phyloP scores from a whole-genome alignment of 2,888 invertebrate genomes.

The Callosobruchus maculatus region DNA sequence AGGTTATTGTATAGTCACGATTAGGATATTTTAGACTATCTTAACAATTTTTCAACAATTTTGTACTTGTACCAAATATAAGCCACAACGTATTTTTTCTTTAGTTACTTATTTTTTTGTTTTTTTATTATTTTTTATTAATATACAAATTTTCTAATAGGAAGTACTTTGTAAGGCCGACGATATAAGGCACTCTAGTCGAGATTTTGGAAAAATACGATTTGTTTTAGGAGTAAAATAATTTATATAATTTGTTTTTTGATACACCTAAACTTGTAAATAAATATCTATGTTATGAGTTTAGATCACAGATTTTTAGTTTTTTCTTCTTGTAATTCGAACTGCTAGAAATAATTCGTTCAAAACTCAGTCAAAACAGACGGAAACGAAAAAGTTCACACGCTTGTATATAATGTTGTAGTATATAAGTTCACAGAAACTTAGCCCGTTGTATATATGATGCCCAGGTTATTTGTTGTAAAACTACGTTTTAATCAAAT shows the following conservation, averaged over 20 bases:
- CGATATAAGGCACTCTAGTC: constrained; percentile 50
- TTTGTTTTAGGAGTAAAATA: constrained; percentile 33
- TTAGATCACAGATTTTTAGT: constrained; percentile 43
- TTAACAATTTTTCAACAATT: constrained; percentile 36
- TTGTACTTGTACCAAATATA: constrained; percentile 41
- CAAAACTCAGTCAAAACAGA: constrained; percentile 21
- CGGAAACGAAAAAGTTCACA: constrained; percentile 22
- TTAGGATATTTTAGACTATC: constrained; percentile 26
- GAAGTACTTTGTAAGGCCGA: constrained; percentile 46
- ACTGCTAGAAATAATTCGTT: constrained; percentile 23
- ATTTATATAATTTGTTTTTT: constrained; percentile 23
- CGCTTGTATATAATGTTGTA: constrained; percentile 25
- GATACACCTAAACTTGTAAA: constrained; percentile 36
- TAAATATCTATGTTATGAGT: constrained; percentile 22
- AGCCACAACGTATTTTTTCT: constrained; percentile 35
- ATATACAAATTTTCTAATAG: constrained; percentile 47
- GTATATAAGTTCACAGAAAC: constrained; percentile 27
- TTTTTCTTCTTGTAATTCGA: constrained; percentile 24
- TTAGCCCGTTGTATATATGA: constrained; percentile 36
- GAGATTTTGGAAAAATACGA: constrained; percentile 46
- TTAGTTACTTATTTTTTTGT: constrained; percentile 30
- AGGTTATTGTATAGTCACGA: constrained; percentile 27
- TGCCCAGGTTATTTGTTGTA: constrained; percentile 33
- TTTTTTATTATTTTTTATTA: constrained; percentile 40
- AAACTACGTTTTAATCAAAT: constrained; percentile 27